These are phyloP conservation scores for Tipula lateralis DNA, from an alignment of 2,888 invertebrate species.

Conservation along the genomic window DNA sequence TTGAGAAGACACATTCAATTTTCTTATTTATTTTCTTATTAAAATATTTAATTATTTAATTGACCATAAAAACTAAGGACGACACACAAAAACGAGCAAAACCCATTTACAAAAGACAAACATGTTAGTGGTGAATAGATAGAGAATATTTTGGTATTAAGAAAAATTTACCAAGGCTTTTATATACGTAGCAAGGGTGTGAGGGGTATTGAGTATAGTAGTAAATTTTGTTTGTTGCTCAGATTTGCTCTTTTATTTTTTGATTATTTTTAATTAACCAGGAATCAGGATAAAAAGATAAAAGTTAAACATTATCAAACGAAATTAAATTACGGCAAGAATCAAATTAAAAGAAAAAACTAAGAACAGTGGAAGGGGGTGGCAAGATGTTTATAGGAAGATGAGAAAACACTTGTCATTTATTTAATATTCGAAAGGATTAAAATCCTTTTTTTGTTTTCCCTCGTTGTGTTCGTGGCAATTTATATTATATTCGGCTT, in stretches of 20 bases:
- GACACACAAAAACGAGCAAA: neutral
- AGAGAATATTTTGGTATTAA: too few relatives aligned
- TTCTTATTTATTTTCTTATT: slow-evolving; percentile 1
- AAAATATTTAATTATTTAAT: slow-evolving; percentile 19
- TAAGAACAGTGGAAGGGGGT: neutral
- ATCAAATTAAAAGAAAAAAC: neutral
- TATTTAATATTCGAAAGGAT: slow-evolving; percentile 4
- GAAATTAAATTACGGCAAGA: neutral
- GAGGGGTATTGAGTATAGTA: neutral
- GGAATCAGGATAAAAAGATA: neutral
- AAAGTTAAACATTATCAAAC: neutral
- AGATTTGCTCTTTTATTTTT: neutral
- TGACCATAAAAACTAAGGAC: slow-evolving; percentile 11
- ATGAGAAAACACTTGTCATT: slow-evolving; percentile 13
- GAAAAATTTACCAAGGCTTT: neutral
- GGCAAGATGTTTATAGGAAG: neutral
- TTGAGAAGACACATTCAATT: neutral
- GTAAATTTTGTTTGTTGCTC: neutral
- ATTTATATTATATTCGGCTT: neutral
- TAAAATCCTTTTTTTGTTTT: neutral
- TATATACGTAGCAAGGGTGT: neutral
- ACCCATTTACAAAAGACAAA: neutral
- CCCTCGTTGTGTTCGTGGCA: neutral
- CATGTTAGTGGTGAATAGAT: neutral
- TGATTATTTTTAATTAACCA: neutral